Percentiles rank a stretch among this genome's conserved stretches.
Evolutionary conservation across 2,797 vertebrate species (phyloP).

Genomic region (Pygocentrus nattereri): DNA sequence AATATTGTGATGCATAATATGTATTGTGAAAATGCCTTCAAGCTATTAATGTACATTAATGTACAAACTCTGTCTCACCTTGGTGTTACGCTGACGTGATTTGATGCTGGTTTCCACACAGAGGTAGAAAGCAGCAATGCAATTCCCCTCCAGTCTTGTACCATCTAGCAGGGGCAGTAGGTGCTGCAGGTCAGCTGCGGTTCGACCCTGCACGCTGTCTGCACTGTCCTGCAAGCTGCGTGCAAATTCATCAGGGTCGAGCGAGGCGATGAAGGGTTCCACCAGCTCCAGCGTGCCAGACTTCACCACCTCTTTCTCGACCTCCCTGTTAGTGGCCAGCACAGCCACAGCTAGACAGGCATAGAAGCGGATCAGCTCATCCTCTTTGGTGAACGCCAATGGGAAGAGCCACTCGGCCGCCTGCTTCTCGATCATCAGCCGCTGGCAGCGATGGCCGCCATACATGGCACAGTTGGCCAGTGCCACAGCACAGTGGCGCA

Average conservation of each 20-base stretch:
- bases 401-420: conserved; percentile 97
- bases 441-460: conserved; percentile 91
- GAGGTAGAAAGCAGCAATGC: conserved; percentile 95
- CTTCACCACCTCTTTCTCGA: conserved; percentile 95
- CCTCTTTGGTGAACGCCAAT: conserved; percentile 93
- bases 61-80: conserved; percentile 75
- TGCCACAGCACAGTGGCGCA: conserved; percentile 93
- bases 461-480: conserved; percentile 97
- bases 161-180: conserved; percentile 92
- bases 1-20: no score
- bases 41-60: background rate
- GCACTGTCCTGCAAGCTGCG: conserved; percentile 86
- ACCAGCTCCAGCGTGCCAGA: conserved; percentile 96
- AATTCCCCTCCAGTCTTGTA: conserved; percentile 91
- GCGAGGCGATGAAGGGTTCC: conserved; percentile 93
- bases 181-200: conserved; percentile 90
- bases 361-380: conserved; percentile 90
- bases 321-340: conserved; percentile 92
- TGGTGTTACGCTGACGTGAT: conserved; percentile 90
- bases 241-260: conserved; percentile 91
- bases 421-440: conserved; percentile 94
- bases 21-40: background rate
- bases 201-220: conserved; percentile 90
- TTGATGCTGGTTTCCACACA: conserved; percentile 94
- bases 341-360: conserved; percentile 93